Conservation (phyloP, 2,888 invertebrate species). For the Agrotis ipsilon region DNA sequence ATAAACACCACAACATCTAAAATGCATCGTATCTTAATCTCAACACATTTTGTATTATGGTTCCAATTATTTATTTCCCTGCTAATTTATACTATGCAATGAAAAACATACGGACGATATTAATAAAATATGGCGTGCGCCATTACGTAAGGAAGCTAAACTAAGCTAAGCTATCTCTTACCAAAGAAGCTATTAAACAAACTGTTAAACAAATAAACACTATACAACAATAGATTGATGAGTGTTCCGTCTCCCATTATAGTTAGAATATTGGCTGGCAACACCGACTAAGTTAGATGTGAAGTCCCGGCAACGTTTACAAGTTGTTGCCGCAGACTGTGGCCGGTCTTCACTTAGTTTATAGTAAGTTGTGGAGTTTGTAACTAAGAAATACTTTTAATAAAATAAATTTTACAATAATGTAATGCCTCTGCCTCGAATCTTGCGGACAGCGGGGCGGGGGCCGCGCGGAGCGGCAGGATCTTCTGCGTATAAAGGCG, state of each 20-base stretch:
- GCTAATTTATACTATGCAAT: no score
- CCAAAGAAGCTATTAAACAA: not conserved
- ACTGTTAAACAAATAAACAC: conserved; percentile 3
- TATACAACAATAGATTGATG: conserved; percentile 45
- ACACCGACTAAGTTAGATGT: conserved; percentile 56
- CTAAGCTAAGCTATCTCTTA: not conserved
- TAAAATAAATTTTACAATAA: not conserved
- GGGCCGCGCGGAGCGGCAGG: no score
- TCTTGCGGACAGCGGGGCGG: no score
- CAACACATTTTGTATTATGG: no score
- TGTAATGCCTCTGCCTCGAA: not conserved
- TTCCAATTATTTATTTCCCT: no score
- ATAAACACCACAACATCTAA: no score
- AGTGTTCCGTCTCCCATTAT: conserved; percentile 54
- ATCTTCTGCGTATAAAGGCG: no score
- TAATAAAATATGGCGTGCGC: not conserved
- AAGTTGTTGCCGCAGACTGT: conserved; percentile 21
- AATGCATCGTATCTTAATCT: no score
- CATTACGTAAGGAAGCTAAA: not conserved
- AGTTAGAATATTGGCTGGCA: conserved; percentile 54
- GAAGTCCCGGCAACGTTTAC: conserved; percentile 6
- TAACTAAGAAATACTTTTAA: conserved; percentile 5
- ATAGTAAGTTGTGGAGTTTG: conserved; percentile 11
- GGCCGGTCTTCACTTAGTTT: conserved; percentile 18
- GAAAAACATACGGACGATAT: no score